Conservation (phyloP, 2,888 invertebrate species). For the Endotricha flammealis region DNA sequence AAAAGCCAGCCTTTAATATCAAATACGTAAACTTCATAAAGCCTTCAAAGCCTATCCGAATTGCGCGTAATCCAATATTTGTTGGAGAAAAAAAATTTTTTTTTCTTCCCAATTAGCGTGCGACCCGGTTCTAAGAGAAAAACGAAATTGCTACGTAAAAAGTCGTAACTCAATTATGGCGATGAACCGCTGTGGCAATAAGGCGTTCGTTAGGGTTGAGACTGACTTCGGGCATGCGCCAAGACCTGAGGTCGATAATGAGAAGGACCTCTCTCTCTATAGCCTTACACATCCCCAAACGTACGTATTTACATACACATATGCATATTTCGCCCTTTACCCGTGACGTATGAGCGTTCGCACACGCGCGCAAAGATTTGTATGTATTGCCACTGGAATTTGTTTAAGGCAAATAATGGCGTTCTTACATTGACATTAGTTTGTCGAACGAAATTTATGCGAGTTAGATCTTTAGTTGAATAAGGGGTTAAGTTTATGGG, state of each 20-base stretch:
- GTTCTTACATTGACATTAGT: conserved; percentile 77
- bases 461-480: conserved; percentile 73
- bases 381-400: conserved; percentile 60
- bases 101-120: conserved; percentile 68
- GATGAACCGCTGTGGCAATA: conserved; percentile 76
- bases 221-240: conserved; percentile 73
- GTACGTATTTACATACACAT: conserved; percentile 76
- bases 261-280: conserved; percentile 70
- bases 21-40: conserved; percentile 33
- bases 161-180: conserved; percentile 77
- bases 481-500: conserved; percentile 72
- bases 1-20: conserved; percentile 12
- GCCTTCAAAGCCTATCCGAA: conserved; percentile 62
- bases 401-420: conserved; percentile 72
- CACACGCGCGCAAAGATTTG: conserved; percentile 27
- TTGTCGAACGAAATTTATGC: conserved; percentile 76
- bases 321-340: conserved; percentile 71
- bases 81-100: conserved; percentile 59
- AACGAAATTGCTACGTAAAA: conserved; percentile 77
- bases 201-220: conserved; percentile 70
- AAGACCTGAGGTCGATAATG: conserved; percentile 79
- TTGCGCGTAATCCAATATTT: conserved; percentile 72
- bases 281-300: conserved; percentile 75
- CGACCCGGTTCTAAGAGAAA: conserved; percentile 71
- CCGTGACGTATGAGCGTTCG: conserved; percentile 34